A percentile compares a stretch with the other conserved stretches of the same genome.
These are phyloP conservation scores for Prunella fulvescens DNA, from an alignment of 2,113 vertebrate species.

Conservation along the genomic window DNA sequence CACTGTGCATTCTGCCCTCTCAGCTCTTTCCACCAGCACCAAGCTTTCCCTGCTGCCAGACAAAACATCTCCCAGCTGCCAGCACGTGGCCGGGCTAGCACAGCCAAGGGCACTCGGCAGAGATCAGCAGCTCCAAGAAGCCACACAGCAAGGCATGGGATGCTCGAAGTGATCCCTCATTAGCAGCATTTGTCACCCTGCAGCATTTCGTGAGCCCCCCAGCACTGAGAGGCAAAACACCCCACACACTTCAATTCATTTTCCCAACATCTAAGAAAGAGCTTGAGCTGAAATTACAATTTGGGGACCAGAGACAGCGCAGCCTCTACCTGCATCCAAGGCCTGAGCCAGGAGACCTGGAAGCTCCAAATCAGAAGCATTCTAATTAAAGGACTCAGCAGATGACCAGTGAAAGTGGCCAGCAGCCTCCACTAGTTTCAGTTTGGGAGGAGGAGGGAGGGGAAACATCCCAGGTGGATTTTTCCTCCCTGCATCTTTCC, in stretches of 20 bases:
- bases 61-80: slow-evolving; percentile 44
- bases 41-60: background rate
- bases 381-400: background rate
- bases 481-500: background rate
- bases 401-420: background rate
- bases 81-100: background rate
- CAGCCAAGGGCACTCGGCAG: background rate
- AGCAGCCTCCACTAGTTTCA: background rate
- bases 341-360: background rate
- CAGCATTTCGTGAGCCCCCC: background rate
- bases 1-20: background rate
- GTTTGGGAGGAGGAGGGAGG: background rate
- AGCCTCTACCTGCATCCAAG: background rate
- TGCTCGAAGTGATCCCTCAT: background rate
- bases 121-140: slow-evolving; percentile 7
- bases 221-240: rapidly evolving
- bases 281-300: background rate
- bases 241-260: background rate
- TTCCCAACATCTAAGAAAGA: background rate
- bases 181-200: background rate
- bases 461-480: rapidly evolving
- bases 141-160: background rate
- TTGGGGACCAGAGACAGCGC: rapidly evolving
- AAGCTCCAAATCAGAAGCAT: background rate
- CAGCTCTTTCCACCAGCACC: background rate